Base-by-base conservation (phyloP, 1,140 invertebrate genomes). In the Aethina tumida region DNA sequence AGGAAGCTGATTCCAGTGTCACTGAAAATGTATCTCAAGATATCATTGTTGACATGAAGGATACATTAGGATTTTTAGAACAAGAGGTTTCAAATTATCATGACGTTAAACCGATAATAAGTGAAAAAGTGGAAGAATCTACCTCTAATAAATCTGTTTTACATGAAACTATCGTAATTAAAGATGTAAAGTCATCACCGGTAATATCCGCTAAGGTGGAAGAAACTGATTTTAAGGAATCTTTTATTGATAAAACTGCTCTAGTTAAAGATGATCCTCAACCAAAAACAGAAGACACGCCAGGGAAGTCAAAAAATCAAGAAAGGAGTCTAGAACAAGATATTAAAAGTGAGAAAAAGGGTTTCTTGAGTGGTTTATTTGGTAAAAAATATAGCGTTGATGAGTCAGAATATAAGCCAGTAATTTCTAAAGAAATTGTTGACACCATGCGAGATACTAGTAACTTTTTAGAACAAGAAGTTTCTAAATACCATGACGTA, bases 401-500 rank as follows among this genome's bases (percentile, higher is more conserved):
- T 9, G 37, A 45, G 25, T 19, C 26, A 10, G 32, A 15, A 28
- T 7, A 25, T 4, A 29, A 47, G 26, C 41, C 21, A 4, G 26
- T 27, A 3, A 7, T 37, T 1, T 43, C 41, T 20, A 27, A 41
- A 16, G 15, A 36, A 16, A 18, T 37, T 8, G 8, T 47, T 24
- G 10, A 14, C 4, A 22, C 26, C 18, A 48, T 39, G 27, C 31
- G 28, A 18, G 7, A 48, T 6, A 37, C 36, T 24, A 19, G 27
- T n/a, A 20, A 39, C 18, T 48, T 45, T 30, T 20, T 44, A 19
- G 38, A 36, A 28, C 12, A 37, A 5, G 45, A 47, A 40, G 27
- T 47, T 1, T 31, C 39, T n/a, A 38, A n/a, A 21, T 47, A 43
- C 18, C 45, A 47, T 32, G 45, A 47, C 20, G 45, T 43, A 9